Percentiles rank a stretch among this genome's conserved stretches.
phyloP scores from a whole-genome alignment of 2,113 vertebrate genomes.

The Mesoclemmys tuberculata region DNA sequence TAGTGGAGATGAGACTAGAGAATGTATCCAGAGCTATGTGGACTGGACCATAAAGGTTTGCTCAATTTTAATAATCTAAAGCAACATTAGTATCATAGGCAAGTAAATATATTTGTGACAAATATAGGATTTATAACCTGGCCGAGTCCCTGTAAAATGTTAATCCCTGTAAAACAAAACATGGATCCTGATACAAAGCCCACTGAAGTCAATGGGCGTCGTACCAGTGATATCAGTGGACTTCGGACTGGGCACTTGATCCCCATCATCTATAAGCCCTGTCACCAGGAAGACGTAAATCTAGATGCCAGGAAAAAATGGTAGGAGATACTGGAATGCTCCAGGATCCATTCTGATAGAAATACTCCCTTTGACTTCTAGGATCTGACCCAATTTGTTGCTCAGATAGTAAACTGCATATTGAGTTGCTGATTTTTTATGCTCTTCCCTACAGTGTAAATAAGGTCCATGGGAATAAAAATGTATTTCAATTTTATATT shows the following conservation, averaged over 20 bases:
- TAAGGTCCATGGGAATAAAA: background rate
- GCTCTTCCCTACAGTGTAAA: background rate
- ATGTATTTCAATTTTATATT: background rate
- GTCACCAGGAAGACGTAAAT: background rate
- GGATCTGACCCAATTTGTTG: background rate
- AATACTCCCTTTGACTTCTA: background rate
- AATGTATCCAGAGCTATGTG: background rate
- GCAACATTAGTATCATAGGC: background rate
- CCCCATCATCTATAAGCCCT: background rate
- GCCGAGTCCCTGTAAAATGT: background rate
- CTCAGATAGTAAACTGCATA: background rate
- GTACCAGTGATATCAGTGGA: background rate
- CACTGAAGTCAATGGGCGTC: background rate
- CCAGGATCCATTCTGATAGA: accelerated
- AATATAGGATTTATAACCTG: background rate
- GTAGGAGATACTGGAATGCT: background rate
- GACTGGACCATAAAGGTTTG: background rate
- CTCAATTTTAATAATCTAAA: background rate
- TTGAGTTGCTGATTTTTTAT: background rate
- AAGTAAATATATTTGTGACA: accelerated
- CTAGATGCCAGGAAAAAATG: background rate
- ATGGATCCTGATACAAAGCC: background rate
- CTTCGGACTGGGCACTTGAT: background rate
- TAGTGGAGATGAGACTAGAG: background rate
- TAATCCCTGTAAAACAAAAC: background rate